A percentile compares a stretch with the other conserved stretches of the same genome.
Evolutionary conservation across 1,140 invertebrate species (phyloP).

Genomic region (Rhopalosiphum padi): DNA sequence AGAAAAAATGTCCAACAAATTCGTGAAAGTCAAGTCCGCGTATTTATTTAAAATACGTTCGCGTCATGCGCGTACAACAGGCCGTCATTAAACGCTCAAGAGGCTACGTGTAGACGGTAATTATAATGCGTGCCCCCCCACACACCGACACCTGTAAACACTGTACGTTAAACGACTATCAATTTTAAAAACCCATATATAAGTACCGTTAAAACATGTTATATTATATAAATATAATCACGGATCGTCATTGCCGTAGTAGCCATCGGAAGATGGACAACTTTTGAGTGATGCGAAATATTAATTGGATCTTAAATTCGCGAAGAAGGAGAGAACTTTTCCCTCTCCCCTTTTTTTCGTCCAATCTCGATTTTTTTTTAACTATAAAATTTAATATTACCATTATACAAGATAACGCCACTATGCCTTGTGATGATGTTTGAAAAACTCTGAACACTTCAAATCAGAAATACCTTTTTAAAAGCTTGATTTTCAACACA

Average conservation of each 20-base stretch:
- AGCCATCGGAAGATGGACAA: no score
- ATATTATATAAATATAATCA: not conserved
- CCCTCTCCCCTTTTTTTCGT: not conserved
- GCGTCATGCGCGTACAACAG: not conserved
- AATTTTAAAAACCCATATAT: not conserved
- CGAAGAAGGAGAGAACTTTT: not conserved
- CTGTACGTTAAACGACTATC: not conserved
- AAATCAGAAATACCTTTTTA: not conserved
- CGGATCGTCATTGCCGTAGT: no score
- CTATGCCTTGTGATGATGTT: not conserved
- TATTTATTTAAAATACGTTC: not conserved
- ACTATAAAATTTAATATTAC: not conserved
- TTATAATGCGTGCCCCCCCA: not conserved
- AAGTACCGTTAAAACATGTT: not conserved
- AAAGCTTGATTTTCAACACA: not conserved
- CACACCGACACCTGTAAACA: not conserved
- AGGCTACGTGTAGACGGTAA: not conserved
- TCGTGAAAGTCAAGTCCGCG: not conserved
- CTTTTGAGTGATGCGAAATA: not conserved
- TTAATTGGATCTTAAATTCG: not conserved
- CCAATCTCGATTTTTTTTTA: not conserved
- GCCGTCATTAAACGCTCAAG: not conserved
- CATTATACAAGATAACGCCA: not conserved
- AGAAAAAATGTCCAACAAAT: constrained; percentile 1
- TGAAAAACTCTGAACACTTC: not conserved